Evolutionary conservation across 2,113 vertebrate genomes (phyloP), one percentile per base, ranked within the genome.

Genomic region (Rattus rattus): DNA sequence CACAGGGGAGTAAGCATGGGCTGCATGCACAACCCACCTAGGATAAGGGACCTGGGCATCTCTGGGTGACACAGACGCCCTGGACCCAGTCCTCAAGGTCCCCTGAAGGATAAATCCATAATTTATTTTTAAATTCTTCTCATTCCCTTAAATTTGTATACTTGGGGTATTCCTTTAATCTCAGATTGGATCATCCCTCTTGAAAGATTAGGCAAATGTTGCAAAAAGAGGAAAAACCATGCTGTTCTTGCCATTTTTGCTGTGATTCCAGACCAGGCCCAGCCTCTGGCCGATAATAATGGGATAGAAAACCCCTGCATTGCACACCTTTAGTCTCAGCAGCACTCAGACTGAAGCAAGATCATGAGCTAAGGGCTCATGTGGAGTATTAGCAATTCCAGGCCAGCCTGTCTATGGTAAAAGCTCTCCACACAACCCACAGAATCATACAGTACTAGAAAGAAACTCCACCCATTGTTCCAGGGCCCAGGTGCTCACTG

Each of bases 91-190:
- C 61, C 52, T 19, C 59, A 67, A 28, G 13, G 28, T 59, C 26
- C 26, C 28, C 26, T 49, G 33, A 61, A 33, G 30, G 49, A 26
- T 70, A 52, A 47, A n/a, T n/a, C 36, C 77, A 10, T 75, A 11
- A 92, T 65, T 88, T 83, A 77, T 88, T 94, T 94, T 22, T 79
- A 76, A 80, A n/a, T n/a, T n/a, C n/a, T n/a, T n/a, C n/a, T n/a
- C n/a, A n/a, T n/a, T n/a, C n/a, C n/a, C n/a, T n/a, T n/a, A n/a
- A n/a, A n/a, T n/a, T n/a, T n/a, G n/a, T n/a, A n/a, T n/a, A n/a
- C n/a, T n/a, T n/a, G n/a, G n/a, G n/a, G n/a, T n/a, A n/a, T n/a
- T n/a, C n/a, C n/a, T n/a, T n/a, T n/a, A n/a, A n/a, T n/a, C n/a
- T n/a, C n/a, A n/a, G n/a, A n/a, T n/a, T n/a, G n/a, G n/a, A n/a